A percentile compares a stretch with the other conserved stretches of the same genome.
Conservation (phyloP, 1,140 invertebrate species). For the Monomorium pharaonis region DNA sequence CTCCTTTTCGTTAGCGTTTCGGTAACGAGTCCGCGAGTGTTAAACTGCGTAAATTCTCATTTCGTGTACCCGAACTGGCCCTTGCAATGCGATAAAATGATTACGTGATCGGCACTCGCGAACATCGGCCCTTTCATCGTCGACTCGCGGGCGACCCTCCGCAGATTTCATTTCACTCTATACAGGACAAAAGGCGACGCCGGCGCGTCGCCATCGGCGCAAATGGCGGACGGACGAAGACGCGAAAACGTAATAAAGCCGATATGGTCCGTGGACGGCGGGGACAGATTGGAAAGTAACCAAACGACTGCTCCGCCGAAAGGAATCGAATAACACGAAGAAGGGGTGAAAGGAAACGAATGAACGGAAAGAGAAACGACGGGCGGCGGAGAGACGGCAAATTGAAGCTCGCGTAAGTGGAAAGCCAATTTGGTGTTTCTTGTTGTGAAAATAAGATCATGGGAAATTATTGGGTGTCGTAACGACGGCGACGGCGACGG, state of each 20-base stretch:
- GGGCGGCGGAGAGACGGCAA: constrained; percentile 38
- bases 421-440: constrained; percentile 70
- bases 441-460: constrained; percentile 71
- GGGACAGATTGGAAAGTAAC: constrained; percentile 70
- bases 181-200: constrained; percentile 33
- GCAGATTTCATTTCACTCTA: constrained; percentile 63
- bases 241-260: constrained; percentile 68
- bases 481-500: constrained; percentile 4
- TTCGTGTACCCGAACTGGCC: no score
- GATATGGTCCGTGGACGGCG: constrained; percentile 51
- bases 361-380: constrained; percentile 36
- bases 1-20: background rate
- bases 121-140: constrained; percentile 17
- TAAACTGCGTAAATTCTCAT: background rate
- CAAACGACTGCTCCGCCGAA: constrained; percentile 50
- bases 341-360: constrained; percentile 49
- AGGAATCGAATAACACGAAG: constrained; percentile 44
- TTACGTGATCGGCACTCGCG: constrained; percentile 17
- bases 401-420: constrained; percentile 70
- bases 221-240: constrained; percentile 32
- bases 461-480: constrained; percentile 68
- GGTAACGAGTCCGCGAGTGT: background rate
- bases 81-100: constrained; percentile 45
- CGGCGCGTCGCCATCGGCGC: background rate
- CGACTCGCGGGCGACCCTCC: background rate